Base-by-base conservation (phyloP, 2,113 vertebrate species). In the Tychaedon coryphoeus region DNA sequence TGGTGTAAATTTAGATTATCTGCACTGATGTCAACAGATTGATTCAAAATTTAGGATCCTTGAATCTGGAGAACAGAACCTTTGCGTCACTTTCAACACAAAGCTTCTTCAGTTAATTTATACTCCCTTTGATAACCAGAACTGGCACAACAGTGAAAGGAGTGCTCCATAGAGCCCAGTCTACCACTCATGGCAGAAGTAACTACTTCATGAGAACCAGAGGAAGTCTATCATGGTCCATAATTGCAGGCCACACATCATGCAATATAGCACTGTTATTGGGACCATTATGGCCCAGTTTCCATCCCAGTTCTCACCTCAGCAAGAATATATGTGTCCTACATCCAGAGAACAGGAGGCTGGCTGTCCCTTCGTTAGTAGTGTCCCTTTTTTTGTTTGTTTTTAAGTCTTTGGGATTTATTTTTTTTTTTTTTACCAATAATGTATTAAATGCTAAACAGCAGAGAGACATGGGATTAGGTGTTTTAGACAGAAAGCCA, bases 1-100 rank as follows among this genome's bases (percentile, higher is more conserved):
- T 80, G 40, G 6, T 67, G 22, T 56, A 91, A 91, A 95, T 82
- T 51, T 79, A 95, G 56, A 74, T 82, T 88, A 94, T 83, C 78
- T 66, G 20, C 7, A 53, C 19, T 73, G 34, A 76, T 79, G 33
- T 85, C 71, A 90, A 58, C 51, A 88, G 66, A 76, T 29, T 80
- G 57, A 71, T 58, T 62, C 38, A 40, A 38, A 86, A 38, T 5
- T 89, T 62, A 66, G 24, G 31, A 71, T 82, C 47, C 34, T 62
- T 80, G 43, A 18, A 76, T 51, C 22, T 40, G 28, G 51, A 93
- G 58, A 86, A 66, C 19, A 83, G 50, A 85, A 76, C 22, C 22
- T 95, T 88, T 71, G 29, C 29, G 24, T 53, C 92, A 67, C 74
- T 93, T 92, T 90, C 75, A 88, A 6, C 9, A 5, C 40, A 80